Conservation (phyloP, 2,113 vertebrate species). For the Chaenocephalus aceratus region DNA sequence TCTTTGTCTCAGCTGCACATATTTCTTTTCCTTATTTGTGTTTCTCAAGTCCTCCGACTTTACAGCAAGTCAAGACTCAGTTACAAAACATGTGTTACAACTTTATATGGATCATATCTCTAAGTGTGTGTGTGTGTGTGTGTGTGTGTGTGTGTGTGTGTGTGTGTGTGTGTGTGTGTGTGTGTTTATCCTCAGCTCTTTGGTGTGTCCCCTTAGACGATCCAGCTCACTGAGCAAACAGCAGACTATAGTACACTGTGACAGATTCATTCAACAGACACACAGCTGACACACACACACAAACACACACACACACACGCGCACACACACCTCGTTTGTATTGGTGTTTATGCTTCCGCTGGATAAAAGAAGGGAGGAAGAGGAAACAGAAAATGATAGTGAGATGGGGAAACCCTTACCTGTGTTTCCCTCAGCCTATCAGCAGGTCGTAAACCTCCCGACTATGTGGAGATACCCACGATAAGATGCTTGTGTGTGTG, state of each 20-base stretch:
- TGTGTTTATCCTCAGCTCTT: background rate
- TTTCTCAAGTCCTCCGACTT: background rate
- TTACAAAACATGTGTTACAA: no score
- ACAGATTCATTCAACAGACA: conserved; percentile 12
- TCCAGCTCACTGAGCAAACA: background rate
- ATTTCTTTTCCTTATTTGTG: background rate
- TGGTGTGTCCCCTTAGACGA: background rate
- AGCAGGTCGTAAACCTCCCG: conserved; percentile 3
- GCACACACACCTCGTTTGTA: background rate
- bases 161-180: background rate
- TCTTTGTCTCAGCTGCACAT: no score
- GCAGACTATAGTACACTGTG: no score
- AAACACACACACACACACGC: background rate
- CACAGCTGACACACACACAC: background rate
- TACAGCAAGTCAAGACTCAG: background rate
- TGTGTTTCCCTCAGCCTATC: background rate
- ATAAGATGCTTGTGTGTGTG: conserved; percentile 23
- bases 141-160: no score
- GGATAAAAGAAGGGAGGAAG: background rate
- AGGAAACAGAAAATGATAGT: background rate
- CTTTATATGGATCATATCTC: no score
- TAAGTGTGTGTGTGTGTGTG: background rate
- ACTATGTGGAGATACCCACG: conserved; percentile 28
- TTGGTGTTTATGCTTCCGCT: background rate
- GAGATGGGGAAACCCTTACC: no score